phyloP scores from a whole-genome alignment of 2,888 invertebrate species.

The Brachyptera putata region DNA sequence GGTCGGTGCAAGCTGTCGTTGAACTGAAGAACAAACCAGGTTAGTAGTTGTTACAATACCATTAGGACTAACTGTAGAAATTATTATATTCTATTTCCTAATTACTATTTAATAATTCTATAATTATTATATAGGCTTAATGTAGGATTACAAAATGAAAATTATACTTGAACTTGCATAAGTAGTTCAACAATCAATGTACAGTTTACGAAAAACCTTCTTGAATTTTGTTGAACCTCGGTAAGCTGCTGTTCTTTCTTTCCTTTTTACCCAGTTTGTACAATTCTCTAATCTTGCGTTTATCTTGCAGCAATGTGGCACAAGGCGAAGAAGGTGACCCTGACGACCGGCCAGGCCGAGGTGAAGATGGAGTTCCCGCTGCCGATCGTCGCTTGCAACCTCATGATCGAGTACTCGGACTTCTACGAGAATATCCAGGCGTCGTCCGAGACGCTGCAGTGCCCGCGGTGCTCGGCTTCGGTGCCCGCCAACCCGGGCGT shows the following conservation, averaged over 20 bases:
- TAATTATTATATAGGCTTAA: no score
- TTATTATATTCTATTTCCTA: no score
- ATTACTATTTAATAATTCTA: no score
- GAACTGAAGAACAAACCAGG: slow-evolving; percentile 93
- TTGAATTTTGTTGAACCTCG: no score
- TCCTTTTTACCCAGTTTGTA: no score
- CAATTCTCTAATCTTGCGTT: no score
- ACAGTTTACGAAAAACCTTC: no score
- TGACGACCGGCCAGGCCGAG: slow-evolving; percentile 90
- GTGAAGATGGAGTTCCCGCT: slow-evolving; percentile 95
- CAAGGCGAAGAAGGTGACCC: slow-evolving; percentile 86
- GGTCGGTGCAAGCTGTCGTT: slow-evolving; percentile 93
- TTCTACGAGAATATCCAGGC: slow-evolving; percentile 95
- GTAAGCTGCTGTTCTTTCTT: no score
- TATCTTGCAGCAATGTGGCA: slow-evolving; percentile 81
- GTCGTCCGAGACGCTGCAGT: slow-evolving; percentile 90
- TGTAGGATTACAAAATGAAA: no score
- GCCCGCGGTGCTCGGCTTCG: slow-evolving; percentile 92
- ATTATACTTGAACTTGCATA: no score
- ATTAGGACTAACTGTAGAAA: no score
- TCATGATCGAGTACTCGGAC: slow-evolving; percentile 98
- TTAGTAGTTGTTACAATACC: slow-evolving; percentile 39
- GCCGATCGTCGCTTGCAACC: slow-evolving; percentile 94
- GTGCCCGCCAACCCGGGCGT: slow-evolving; percentile 98
- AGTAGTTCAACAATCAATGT: no score